Evolutionary conservation across 1,140 invertebrate species (phyloP), one percentile per base, ranked within the genome.

Genomic region (Palaemon carinicauda): DNA sequence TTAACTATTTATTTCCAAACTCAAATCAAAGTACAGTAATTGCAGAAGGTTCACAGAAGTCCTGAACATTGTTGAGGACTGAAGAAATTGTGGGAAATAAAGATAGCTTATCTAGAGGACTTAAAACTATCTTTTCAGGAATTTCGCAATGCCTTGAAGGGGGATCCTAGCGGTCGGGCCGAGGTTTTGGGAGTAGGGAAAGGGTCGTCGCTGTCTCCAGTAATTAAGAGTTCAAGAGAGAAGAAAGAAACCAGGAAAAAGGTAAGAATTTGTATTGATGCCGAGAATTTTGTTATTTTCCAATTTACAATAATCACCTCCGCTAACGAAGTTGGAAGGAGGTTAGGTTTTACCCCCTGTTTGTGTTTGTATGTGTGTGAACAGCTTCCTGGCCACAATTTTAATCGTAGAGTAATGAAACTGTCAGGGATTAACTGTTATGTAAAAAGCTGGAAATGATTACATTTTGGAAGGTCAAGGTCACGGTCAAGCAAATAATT

Each of bases 71-170:
- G 56, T 60, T 21, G 17, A 60, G 9, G 10, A 60, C 17, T n/a
- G 24, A 14, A 60, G 17, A 27, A 24, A 4, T 31, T 69, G 10
- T 69, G 65, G 3, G 3, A 9, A 60, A 15, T 60, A 60, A 21
- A 7, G 3, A 60, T 60, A 60, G 5, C 7, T 60, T 7, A 7
- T 3, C 4, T 27, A 15, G 24, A n/a, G 12, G 1, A 31, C 10
- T 27, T 21, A 69, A 65, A 19, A 69, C 12, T 69, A 52, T 52
- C 31, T 1, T 77, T 77, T 12, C 52, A 83, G 82, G 82, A 83
- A 19, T 83, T 83, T 29, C 69, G 82, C 29, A 83, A 83, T 83
- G 82, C 82, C 29, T 54, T 83, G 31, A 83, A 83, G 52, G 82
- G 82, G n/a, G 53, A 83, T 77, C 71, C 71, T 65, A 73, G 21